Evolutionary conservation across 2,113 vertebrate genomes (phyloP).

Genomic region (Lamprologus lemairii): DNA sequence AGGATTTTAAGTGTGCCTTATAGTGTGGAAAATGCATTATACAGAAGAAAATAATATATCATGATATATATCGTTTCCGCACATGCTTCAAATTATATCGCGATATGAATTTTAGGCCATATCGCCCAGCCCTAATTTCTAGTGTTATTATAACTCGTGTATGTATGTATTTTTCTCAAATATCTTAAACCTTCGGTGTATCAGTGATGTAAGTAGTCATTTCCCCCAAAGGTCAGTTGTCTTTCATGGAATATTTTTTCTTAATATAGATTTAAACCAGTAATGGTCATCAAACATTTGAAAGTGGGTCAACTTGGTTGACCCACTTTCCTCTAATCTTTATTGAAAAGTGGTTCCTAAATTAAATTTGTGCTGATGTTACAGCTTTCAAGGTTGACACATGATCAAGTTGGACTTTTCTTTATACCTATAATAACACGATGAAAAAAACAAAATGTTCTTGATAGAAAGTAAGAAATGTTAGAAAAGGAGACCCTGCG

Average conservation of each 20-base stretch:
- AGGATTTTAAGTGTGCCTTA: too few species aligned
- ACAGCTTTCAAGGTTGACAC: rapidly evolving
- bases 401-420: neutral
- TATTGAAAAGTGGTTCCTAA: neutral
- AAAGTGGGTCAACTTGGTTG: neutral
- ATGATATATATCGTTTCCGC: too few species aligned
- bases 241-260: neutral
- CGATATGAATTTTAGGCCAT: too few species aligned
- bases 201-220: neutral
- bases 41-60: too few species aligned
- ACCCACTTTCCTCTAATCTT: neutral
- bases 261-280: rapidly evolving
- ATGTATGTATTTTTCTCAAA: neutral
- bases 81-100: too few species aligned
- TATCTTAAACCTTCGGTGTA: neutral
- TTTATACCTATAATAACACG: neutral
- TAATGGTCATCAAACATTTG: neutral
- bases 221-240: neutral
- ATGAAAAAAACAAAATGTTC: rapidly evolving
- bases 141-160: too few species aligned
- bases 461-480: rapidly evolving
- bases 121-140: too few species aligned
- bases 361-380: neutral
- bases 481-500: rapidly evolving
- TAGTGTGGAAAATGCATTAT: too few species aligned